These are phyloP conservation scores for Sialis lutaria DNA, from an alignment of 2,888 invertebrate species.

Conservation along the genomic window DNA sequence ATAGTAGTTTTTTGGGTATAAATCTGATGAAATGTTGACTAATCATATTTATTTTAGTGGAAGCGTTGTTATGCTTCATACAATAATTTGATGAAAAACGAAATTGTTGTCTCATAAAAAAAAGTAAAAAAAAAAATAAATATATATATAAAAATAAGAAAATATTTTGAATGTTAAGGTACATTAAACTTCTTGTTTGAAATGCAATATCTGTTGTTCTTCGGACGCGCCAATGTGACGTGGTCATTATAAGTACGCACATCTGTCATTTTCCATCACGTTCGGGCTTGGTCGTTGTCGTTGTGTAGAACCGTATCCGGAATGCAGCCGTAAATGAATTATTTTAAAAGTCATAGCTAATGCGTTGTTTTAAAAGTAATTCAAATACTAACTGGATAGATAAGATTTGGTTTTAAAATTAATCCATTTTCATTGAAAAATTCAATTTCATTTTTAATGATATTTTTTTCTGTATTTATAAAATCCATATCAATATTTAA, in stretches of 20 bases:
- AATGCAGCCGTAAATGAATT: no score
- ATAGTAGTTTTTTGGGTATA: not conserved
- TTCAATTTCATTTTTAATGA: no score
- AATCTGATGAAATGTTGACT: not conserved
- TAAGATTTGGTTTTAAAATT: no score
- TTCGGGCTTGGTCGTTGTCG: no score
- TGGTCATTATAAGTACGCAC: not conserved
- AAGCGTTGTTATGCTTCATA: not conserved
- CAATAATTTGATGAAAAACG: not conserved
- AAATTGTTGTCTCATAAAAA: not conserved
- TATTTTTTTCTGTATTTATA: no score
- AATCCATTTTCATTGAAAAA: no score
- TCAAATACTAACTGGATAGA: no score
- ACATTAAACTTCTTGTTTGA: not conserved
- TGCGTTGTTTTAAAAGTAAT: no score
- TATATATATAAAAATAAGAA: not conserved
- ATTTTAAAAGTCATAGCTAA: no score
- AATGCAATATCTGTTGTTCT: constrained; percentile 2
- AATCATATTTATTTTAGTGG: not conserved
- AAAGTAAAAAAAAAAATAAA: not conserved
- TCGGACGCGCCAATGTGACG: not conserved
- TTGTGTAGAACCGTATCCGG: no score
- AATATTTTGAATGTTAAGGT: not conserved
- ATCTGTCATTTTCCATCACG: not conserved
- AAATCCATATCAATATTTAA: no score